These are phyloP conservation scores for Melinopterus prodromus DNA, from an alignment of 2,888 invertebrate species.

Conservation along the genomic window DNA sequence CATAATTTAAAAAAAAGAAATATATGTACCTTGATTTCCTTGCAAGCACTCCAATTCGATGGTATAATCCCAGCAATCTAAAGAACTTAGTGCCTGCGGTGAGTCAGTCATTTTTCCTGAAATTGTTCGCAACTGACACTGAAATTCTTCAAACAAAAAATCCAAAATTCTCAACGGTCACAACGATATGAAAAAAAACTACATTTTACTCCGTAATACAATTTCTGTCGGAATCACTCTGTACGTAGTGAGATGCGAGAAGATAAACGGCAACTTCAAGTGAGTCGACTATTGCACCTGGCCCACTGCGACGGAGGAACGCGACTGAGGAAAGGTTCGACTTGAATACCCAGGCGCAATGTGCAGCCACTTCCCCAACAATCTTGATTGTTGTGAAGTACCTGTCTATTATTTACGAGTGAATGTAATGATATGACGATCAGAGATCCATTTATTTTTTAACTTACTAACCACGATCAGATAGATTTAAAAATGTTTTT, in stretches of 20 bases:
- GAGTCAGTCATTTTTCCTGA: slow-evolving; percentile 54
- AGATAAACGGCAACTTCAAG: not conserved
- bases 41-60: slow-evolving; percentile 83
- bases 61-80: slow-evolving; percentile 87
- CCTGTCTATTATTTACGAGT: not conserved
- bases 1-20: not conserved
- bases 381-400: not conserved
- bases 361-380: not conserved
- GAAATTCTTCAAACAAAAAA: not conserved
- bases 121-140: not conserved
- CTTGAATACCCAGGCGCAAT: not conserved
- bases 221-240: not conserved
- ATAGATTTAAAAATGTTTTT: not conserved
- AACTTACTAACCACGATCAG: not conserved
- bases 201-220: not conserved
- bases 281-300: not conserved
- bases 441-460: not conserved
- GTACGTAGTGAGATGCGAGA: slow-evolving; percentile 16
- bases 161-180: slow-evolving; percentile 7
- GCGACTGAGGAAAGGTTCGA: not conserved
- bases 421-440: not conserved
- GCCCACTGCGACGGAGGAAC: slow-evolving; percentile 4
- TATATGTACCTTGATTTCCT: slow-evolving; percentile 73
- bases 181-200: not conserved
- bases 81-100: slow-evolving; percentile 67